Evolutionary conservation across 2,888 invertebrate species (phyloP).

Genomic region (Exocentrus adspersus): DNA sequence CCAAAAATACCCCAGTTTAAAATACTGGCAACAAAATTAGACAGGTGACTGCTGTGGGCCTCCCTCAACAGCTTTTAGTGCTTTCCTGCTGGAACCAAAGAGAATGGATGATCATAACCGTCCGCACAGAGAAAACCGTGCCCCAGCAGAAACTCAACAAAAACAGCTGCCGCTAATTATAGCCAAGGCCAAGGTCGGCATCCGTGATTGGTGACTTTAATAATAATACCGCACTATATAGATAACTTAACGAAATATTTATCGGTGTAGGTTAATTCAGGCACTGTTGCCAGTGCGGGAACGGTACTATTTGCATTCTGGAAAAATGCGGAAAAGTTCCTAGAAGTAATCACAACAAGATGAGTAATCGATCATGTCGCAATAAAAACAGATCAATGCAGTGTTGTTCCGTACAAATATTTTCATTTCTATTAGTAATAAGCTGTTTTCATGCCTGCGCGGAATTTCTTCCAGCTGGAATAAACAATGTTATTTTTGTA

Average conservation of each 20-base stretch:
- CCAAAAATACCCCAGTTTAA: no score
- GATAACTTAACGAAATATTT: constrained; percentile 31
- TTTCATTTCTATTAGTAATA: no score
- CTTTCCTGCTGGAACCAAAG: not conserved
- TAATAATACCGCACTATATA: constrained; percentile 28
- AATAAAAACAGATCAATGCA: no score
- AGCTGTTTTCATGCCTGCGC: no score
- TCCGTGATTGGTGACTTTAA: constrained; percentile 30
- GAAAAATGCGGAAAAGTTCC: no score
- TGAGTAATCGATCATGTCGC: no score
- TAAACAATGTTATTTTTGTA: no score
- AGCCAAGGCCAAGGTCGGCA: constrained; percentile 53
- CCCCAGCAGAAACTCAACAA: constrained; percentile 33
- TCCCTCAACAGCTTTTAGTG: not conserved
- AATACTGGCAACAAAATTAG: no score
- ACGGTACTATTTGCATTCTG: no score
- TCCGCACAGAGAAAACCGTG: constrained; percentile 13
- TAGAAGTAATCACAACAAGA: no score
- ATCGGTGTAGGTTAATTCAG: constrained; percentile 20
- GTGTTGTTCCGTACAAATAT: no score
- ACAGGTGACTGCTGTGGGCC: not conserved
- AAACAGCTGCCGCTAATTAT: constrained; percentile 53
- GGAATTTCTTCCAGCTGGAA: no score
- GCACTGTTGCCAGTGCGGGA: constrained; percentile 10
- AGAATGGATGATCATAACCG: constrained; percentile 10